Percentiles rank a stretch among this genome's conserved stretches.
phyloP scores from a whole-genome alignment of 2,888 invertebrate genomes.

The Parasteatoda lunata region DNA sequence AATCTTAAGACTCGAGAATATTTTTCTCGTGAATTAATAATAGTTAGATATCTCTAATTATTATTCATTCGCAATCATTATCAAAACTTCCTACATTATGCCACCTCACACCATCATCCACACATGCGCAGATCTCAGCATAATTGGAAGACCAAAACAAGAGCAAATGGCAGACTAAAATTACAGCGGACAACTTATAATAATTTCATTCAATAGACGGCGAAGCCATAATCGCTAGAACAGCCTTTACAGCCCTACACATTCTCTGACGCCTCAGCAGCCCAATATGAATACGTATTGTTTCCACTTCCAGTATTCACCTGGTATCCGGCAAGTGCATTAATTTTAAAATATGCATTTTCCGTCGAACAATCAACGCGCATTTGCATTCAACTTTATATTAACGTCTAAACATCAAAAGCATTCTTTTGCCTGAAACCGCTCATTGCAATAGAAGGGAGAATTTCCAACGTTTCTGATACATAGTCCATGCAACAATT shows the following conservation, averaged over 20 bases:
- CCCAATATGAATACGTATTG: conserved; percentile 36
- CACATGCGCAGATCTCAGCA: conserved; percentile 20
- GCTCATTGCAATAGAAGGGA: conserved; percentile 35
- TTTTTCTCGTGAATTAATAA: too few relatives aligned
- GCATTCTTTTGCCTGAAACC: conserved; percentile 56
- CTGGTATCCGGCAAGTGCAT: conserved; percentile 49
- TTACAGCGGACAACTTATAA: conserved; percentile 36
- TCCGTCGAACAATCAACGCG: conserved; percentile 59
- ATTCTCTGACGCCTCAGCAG: neutral
- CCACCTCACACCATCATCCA: neutral
- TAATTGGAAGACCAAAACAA: conserved; percentile 31
- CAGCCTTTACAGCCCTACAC: conserved; percentile 22
- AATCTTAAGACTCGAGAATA: too few relatives aligned
- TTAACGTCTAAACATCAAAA: conserved; percentile 67
- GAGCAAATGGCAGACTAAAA: conserved; percentile 29
- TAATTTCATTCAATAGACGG: conserved; percentile 34
- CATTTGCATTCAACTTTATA: conserved; percentile 67
- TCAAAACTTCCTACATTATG: too few relatives aligned
- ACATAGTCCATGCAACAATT: conserved; percentile 35
- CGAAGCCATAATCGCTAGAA: conserved; percentile 40
- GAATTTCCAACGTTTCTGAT: neutral
- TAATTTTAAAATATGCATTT: conserved; percentile 67
- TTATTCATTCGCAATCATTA: too few relatives aligned
- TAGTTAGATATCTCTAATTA: too few relatives aligned
- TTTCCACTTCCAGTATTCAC: conserved; percentile 39